phyloP scores from a whole-genome alignment of 2,797 vertebrate species.

The Momotus momota region DNA sequence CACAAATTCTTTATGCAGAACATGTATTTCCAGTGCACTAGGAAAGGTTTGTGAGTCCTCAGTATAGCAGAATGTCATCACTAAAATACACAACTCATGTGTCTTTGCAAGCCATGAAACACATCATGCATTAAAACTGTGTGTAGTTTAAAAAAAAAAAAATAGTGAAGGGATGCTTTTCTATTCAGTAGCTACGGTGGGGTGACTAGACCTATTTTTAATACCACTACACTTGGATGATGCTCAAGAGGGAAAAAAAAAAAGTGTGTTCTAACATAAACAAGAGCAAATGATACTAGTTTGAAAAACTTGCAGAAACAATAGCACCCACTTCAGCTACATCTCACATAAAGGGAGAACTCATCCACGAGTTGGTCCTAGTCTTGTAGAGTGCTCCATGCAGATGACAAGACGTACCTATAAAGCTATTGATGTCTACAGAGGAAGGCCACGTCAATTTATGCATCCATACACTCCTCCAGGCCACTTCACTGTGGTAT shows the following conservation, averaged over 20 bases:
- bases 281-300: not conserved
- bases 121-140: not conserved
- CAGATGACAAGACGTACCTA: not conserved
- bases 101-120: not conserved
- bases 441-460: not conserved
- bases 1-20: not conserved
- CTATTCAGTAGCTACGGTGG: not conserved
- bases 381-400: not conserved
- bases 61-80: not conserved
- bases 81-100: not conserved
- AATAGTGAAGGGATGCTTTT: not conserved
- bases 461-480: not conserved
- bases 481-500: not conserved
- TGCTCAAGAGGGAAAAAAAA: not conserved
- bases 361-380: not conserved
- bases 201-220: not conserved
- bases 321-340: not conserved
- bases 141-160: not conserved
- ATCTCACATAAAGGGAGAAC: not conserved
- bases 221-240: not conserved
- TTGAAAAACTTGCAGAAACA: not conserved
- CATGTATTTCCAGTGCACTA: not conserved
- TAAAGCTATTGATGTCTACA: not conserved
- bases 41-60: not conserved
- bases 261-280: not conserved